Base-by-base conservation (phyloP, 2,888 invertebrate genomes). In the Meteorus cinctellus region DNA sequence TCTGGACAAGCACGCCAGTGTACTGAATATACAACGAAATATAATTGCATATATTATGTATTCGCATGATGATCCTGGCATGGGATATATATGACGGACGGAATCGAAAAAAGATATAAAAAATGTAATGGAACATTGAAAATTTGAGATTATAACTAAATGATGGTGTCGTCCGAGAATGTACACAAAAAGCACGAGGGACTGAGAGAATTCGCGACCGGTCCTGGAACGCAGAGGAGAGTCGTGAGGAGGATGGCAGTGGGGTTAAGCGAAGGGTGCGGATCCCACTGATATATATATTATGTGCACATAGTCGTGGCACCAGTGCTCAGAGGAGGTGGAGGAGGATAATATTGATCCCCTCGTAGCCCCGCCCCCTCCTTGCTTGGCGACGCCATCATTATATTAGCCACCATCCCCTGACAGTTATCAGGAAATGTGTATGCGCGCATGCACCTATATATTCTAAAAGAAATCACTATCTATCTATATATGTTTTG, bases 331-430 rank as follows among this genome's bases (percentile, higher is more conserved):
- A 84, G 81, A 81, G 81, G 86, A 85, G 87, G 86, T 84, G 85
- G 87, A 88, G 88, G 89, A 88, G 88, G 88, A 89, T 89, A 88
- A 89, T 89, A 89, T 89, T 89, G 89, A 89, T 89, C 89, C 89
- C 88, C 88, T 87, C 87, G 87, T 88, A 86, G 89, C 88, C 89
- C 89, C 89, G 89, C 89, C 89, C 86, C 88, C 85, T 88, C 89
- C 86, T 86, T 83, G 82, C 83, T 85, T 81, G 83, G 81, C 88
- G 89, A 86, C 89, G 89, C 89, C 89, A 89, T 89, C 89, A 89
- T 89, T 89, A 88, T 88, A 88, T 89, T 89, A 89, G 88, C 88
- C 88, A 88, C 89, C 89, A 89, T 89, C 88, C 89, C 87, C 86
- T 80, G 81, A 80, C 77, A 81, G 73, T 78, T 81, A 76, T 80